Base-by-base conservation (phyloP, 2,888 invertebrate genomes). In the Steinernema carpocapsae region DNA sequence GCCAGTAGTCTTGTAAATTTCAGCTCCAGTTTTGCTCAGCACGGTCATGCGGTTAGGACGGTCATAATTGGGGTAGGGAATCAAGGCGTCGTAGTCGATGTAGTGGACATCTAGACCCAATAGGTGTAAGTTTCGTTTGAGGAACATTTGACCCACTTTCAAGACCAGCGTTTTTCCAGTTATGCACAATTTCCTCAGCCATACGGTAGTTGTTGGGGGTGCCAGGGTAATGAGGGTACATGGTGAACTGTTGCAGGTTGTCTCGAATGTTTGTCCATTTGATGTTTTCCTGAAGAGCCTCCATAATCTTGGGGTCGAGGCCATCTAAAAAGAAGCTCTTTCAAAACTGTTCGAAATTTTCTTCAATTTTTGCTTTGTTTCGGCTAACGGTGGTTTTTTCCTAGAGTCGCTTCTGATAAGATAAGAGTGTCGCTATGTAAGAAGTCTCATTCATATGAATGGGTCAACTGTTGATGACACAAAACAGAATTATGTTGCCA, bases 31-130 rank as follows among this genome's bases (percentile, higher is more conserved):
- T 19, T 22, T 22, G 59, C 76, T 52, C 6, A 76, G 14, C n/a
- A 83, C 77, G 43, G 76, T 73, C 6, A 83, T 71, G 22, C 74
- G 76, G 71, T 87, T 86, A 0, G 86, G 87, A 4, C 76, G 74
- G 6, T 79, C 75, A 64, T 79, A 86, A 73, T 87, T 79, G 1
- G 87, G 87, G 73, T 87, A 87, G 6, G 83, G 82, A 1, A 87
- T 78, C 6, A 87, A 78, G 10, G 86, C 87, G 51, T 84, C 82
- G 79, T 87, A 87, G 22, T 84, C 78, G 52, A 71, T 59, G 43
- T 77, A 76, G 22, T 78, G 80, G 10, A 80, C 79, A 46, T 81
- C 76, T 79, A 45, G 43, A 70, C 12, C 0, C 37, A 14, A 19
- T 17, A n/a, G n/a, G n/a, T n/a, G 43, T 43, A 7, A 43, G 14